phyloP scores from a whole-genome alignment of 2,113 vertebrate genomes.

The Ceyx margarethae region DNA sequence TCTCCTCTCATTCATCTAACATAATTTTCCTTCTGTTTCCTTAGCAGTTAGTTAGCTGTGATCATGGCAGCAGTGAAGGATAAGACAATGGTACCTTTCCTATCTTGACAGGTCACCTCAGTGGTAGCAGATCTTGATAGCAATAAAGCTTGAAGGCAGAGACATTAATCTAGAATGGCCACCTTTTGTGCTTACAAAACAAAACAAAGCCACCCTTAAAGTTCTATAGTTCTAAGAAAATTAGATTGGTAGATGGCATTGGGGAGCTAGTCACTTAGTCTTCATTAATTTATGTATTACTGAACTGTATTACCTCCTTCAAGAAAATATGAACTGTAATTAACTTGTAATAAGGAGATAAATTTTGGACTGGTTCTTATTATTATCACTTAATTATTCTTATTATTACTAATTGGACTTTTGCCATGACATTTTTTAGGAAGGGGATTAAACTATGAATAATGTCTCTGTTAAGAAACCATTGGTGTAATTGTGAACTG shows the following conservation, averaged over 20 bases:
- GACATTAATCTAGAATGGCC: not conserved
- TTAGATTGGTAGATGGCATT: not conserved
- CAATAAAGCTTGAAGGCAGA: not conserved
- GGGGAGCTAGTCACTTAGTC: not conserved
- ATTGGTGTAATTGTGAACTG: slow-evolving; percentile 26
- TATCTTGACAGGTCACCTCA: not conserved
- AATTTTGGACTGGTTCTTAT: not conserved
- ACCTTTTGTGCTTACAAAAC: not conserved
- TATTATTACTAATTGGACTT: not conserved
- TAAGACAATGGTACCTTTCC: not conserved
- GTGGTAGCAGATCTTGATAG: not conserved
- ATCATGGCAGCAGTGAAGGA: not conserved
- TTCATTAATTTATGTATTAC: not conserved
- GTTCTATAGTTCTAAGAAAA: not conserved
- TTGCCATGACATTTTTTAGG: slow-evolving; percentile 21
- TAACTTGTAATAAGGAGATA: slow-evolving; percentile 12
- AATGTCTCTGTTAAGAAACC: slow-evolving; percentile 38
- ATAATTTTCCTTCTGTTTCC: not conserved
- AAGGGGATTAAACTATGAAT: slow-evolving; percentile 35
- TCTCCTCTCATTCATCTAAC: not conserved
- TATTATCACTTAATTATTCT: too few species aligned
- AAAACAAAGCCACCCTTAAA: not conserved
- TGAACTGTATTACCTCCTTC: not conserved
- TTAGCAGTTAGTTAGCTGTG: not conserved
- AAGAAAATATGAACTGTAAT: slow-evolving; percentile 11